These are phyloP conservation scores for Diloba caeruleocephala DNA, from an alignment of 2,888 invertebrate species.

Conservation along the genomic window DNA sequence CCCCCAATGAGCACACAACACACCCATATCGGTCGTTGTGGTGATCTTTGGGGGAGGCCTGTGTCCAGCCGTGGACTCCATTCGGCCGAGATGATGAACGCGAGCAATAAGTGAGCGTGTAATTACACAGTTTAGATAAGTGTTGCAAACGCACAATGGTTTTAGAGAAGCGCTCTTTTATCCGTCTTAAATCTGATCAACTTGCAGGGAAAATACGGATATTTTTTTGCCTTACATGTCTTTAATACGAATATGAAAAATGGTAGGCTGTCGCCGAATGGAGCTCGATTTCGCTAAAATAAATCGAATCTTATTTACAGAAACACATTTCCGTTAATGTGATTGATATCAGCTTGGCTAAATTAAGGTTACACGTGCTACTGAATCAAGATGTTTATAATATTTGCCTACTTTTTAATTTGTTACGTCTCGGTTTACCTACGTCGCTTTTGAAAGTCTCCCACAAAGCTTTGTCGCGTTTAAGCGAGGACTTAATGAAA, in stretches of 20 bases:
- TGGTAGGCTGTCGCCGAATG: not conserved
- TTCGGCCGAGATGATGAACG: too few relatives aligned
- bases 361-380: constrained; percentile 25
- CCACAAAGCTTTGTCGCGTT: constrained; percentile 70
- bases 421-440: constrained; percentile 45
- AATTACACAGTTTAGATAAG: constrained; percentile 43
- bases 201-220: constrained; percentile 29
- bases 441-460: constrained; percentile 47
- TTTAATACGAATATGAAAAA: constrained; percentile 3
- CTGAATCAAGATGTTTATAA: constrained; percentile 12
- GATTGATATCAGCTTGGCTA: constrained; percentile 22
- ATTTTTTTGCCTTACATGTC: constrained; percentile 12
- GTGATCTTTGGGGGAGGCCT: too few relatives aligned
- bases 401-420: constrained; percentile 36
- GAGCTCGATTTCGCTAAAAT: constrained; percentile 21
- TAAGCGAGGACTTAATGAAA: constrained; percentile 79
- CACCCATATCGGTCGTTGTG: too few relatives aligned
- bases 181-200: constrained; percentile 35
- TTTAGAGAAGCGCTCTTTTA: constrained; percentile 35
- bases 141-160: constrained; percentile 41
- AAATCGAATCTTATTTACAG: constrained; percentile 22
- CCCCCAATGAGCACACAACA: too few relatives aligned
- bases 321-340: constrained; percentile 22
- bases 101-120: constrained; percentile 48
- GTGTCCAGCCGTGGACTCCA: too few relatives aligned